Conservation (phyloP, 2,888 invertebrate genomes). For the Chaitophorus viminalis region DNA sequence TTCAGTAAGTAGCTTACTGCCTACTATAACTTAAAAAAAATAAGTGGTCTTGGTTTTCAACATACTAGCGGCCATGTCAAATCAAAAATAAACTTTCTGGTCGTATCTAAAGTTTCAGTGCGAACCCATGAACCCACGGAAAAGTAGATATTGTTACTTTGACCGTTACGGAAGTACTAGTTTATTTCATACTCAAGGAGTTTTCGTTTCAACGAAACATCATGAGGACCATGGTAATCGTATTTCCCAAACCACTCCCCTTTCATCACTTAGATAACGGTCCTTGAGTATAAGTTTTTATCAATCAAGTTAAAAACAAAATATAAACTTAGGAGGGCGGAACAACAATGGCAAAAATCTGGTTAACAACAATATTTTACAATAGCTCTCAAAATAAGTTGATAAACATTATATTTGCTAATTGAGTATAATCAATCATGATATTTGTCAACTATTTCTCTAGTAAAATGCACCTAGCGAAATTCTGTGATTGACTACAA, state of each 20-base stretch:
- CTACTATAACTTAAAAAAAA: slow-evolving; percentile 3
- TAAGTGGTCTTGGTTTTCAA: neutral
- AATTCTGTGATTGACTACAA: slow-evolving; percentile 48
- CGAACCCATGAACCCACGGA: neutral
- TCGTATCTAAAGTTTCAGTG: slow-evolving; percentile 8
- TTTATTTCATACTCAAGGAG: slow-evolving; percentile 52
- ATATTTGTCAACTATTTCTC: slow-evolving; percentile 2
- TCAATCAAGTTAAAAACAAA: slow-evolving; percentile 31
- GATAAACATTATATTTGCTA: neutral
- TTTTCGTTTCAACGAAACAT: slow-evolving; percentile 12
- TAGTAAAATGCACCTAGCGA: neutral
- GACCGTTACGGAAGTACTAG: slow-evolving; percentile 45
- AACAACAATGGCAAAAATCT: neutral
- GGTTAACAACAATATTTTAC: neutral
- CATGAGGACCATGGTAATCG: slow-evolving; percentile 32
- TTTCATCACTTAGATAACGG: neutral
- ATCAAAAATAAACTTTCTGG: slow-evolving; percentile 38
- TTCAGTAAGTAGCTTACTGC: slow-evolving; percentile 16
- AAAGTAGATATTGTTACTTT: slow-evolving; percentile 23
- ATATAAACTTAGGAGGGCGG: neutral
- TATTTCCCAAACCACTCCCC: slow-evolving; percentile 1
- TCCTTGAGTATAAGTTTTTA: neutral
- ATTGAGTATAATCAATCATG: slow-evolving; percentile 33
- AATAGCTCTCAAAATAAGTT: neutral
- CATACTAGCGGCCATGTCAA: slow-evolving; percentile 4